phyloP scores from a whole-genome alignment of 2,888 invertebrate species.

The Allacma fusca region DNA sequence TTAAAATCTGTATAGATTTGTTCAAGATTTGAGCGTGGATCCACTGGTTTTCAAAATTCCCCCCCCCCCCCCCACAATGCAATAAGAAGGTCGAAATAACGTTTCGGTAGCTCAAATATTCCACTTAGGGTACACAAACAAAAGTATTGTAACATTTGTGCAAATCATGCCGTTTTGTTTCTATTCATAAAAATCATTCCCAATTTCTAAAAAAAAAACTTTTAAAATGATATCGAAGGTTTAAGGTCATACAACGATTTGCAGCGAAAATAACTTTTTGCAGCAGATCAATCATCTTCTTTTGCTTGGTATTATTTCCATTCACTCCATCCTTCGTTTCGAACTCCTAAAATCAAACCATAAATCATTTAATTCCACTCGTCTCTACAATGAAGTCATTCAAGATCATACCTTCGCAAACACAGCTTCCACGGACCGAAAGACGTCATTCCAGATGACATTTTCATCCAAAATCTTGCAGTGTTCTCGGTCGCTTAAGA shows the following conservation, averaged over 20 bases:
- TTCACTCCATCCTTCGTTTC: background rate
- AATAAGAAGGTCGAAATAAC: no score
- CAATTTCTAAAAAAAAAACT: background rate
- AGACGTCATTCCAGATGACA: background rate
- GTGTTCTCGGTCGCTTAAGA: background rate
- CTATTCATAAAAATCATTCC: background rate
- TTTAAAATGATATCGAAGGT: background rate
- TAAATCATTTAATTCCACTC: background rate
- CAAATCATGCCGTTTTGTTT: no score
- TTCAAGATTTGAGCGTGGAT: no score
- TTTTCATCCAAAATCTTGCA: background rate
- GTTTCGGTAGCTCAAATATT: no score
- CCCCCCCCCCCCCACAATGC: no score
- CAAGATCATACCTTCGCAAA: background rate
- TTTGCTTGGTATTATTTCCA: background rate
- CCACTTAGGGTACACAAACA: no score
- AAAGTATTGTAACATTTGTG: no score
- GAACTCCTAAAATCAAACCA: background rate
- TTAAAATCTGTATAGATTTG: no score
- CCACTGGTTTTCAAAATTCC: no score
- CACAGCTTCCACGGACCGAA: background rate
- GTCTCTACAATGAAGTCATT: background rate
- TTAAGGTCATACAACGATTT: conserved; percentile 14
- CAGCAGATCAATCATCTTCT: background rate
- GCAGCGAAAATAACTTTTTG: conserved; percentile 2